phyloP scores from a whole-genome alignment of 64 coral and sea anemone species.

The Stichodactyla mertensii region DNA sequence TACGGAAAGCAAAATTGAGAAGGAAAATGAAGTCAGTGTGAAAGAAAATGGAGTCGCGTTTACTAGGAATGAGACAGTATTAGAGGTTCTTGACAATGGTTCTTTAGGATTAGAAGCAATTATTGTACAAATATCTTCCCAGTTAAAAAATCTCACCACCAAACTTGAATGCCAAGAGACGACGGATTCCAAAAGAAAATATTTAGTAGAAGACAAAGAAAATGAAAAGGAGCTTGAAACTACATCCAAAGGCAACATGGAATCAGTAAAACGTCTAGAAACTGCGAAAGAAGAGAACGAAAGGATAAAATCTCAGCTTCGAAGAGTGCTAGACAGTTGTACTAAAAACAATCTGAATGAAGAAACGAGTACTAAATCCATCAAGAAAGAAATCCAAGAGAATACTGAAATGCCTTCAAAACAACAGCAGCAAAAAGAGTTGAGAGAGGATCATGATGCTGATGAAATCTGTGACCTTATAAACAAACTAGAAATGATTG shows the following conservation, averaged over 20 bases:
- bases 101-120: background rate
- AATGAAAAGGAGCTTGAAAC: conserved; percentile 40
- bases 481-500: background rate
- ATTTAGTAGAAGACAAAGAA: conserved; percentile 38
- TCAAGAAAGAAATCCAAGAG: background rate
- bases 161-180: background rate
- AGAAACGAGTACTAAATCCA: background rate
- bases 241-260: conserved; percentile 21
- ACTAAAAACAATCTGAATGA: background rate
- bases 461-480: background rate
- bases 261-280: conserved; percentile 30
- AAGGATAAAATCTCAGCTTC: background rate
- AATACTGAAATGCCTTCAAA: background rate
- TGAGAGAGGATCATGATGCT: background rate
- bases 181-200: conserved; percentile 23
- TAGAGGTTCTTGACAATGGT: background rate
- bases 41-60: no score
- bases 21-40: no score
- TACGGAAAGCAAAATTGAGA: background rate
- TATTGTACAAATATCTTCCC: background rate
- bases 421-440: conserved; percentile 1
- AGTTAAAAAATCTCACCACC: background rate
- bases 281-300: conserved; percentile 16
- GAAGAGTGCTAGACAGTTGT: background rate
- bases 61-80: background rate